Conservation (phyloP, 2,888 invertebrate genomes). For the Idaea biselata region DNA sequence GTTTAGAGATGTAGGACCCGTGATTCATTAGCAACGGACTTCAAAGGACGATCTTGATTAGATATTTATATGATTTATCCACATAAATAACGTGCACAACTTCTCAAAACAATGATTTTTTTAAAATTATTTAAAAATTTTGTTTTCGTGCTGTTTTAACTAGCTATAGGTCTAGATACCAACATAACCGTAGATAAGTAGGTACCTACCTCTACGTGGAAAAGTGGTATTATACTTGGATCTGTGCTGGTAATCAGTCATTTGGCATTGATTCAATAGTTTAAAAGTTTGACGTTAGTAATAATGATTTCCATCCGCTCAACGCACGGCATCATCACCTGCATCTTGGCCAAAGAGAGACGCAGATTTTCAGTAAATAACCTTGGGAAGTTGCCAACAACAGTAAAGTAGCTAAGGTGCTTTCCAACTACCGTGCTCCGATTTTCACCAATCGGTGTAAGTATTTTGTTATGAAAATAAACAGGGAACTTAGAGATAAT, state of each 20-base stretch:
- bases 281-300: neutral
- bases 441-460: constrained; percentile 46
- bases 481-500: constrained; percentile 39
- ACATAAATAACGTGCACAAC: too few species aligned
- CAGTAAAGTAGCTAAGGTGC: constrained; percentile 35
- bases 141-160: too few species aligned
- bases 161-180: too few species aligned
- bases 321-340: constrained; percentile 47
- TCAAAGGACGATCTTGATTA: neutral
- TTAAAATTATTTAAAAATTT: too few species aligned
- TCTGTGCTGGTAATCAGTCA: neutral
- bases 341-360: constrained; percentile 70
- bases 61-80: too few species aligned
- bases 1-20: neutral
- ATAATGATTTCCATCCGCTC: constrained; percentile 47
- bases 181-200: constrained; percentile 1
- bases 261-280: constrained; percentile 45
- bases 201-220: constrained; percentile 12
- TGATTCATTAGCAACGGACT: neutral
- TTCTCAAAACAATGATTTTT: too few species aligned
- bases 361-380: constrained; percentile 65
- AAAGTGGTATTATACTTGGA: too few species aligned
- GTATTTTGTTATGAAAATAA: constrained; percentile 48
- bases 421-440: constrained; percentile 51
- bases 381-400: constrained; percentile 77